Conservation (phyloP, 2,797 vertebrate species). For the Centroberyx gerrardi region DNA sequence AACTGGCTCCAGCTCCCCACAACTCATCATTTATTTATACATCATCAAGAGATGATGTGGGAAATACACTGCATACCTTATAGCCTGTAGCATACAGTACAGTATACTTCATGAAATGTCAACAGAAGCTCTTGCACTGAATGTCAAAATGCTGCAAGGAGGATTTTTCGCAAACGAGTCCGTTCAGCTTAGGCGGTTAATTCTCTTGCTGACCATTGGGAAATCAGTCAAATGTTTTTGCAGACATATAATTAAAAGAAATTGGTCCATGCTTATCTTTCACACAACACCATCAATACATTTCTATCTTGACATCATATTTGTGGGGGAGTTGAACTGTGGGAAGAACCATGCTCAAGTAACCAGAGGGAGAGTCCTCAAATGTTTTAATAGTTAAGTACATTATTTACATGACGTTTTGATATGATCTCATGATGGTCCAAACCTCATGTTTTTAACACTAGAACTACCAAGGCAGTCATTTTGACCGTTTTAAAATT, state of each 20-base stretch:
- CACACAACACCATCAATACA: too few species aligned
- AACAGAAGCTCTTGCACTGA: constrained; percentile 2
- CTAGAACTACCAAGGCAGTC: too few species aligned
- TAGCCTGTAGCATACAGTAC: background rate
- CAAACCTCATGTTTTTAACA: too few species aligned
- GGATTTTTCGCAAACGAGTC: background rate
- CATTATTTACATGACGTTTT: too few species aligned
- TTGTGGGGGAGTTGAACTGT: too few species aligned
- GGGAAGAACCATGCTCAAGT: too few species aligned
- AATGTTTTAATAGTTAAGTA: too few species aligned
- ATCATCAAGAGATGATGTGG: background rate
- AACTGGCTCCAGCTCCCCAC: constrained; percentile 2
- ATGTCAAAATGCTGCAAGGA: background rate
- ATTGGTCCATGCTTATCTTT: too few species aligned
- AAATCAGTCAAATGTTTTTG: background rate
- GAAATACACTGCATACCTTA: background rate
- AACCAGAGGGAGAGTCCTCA: too few species aligned
- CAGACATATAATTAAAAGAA: background rate
- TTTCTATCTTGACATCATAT: too few species aligned
- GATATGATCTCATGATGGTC: too few species aligned
- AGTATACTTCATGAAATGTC: background rate
- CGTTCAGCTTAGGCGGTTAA: background rate
- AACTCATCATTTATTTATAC: constrained; percentile 54
- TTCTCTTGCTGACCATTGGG: background rate
- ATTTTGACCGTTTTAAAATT: too few species aligned